These are phyloP conservation scores for Drosophila truncata DNA, from an alignment of 1,140 invertebrate species.

Conservation along the genomic window DNA sequence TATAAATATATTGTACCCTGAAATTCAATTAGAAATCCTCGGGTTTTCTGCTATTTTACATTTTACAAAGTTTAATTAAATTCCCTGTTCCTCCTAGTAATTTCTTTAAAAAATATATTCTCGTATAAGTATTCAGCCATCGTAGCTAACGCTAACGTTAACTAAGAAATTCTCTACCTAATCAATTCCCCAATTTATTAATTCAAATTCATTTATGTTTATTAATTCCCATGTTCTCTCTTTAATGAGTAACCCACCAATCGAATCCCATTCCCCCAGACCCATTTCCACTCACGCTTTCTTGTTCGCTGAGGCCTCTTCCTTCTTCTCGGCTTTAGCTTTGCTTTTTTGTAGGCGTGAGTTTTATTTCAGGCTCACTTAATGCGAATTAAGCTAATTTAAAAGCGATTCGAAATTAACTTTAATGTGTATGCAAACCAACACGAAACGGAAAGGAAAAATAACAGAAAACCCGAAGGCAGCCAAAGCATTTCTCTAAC, in stretches of 20 bases:
- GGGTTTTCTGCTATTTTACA: not conserved
- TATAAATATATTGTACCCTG: not conserved
- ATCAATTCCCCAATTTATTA: conserved; percentile 9
- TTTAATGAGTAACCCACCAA: conserved; percentile 6
- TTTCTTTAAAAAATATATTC: not conserved
- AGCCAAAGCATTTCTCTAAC: conserved; percentile 41
- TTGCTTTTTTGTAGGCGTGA: conserved; percentile 70
- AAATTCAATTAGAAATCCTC: not conserved
- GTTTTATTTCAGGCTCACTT: conserved; percentile 77
- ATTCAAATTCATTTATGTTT: conserved; percentile 10
- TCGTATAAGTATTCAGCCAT: not conserved
- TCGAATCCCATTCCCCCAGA: conserved; percentile 3
- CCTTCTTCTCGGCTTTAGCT: not conserved
- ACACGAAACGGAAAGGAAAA: conserved; percentile 24
- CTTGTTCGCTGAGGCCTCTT: conserved; percentile 28
- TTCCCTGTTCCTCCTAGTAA: not conserved
- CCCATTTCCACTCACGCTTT: conserved; percentile 36
- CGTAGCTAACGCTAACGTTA: too few species aligned
- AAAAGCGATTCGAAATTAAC: conserved; percentile 85
- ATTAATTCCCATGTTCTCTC: conserved; percentile 8
- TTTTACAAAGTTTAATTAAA: not conserved
- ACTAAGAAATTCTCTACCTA: not conserved
- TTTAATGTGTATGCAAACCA: conserved; percentile 70
- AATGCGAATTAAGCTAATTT: conserved; percentile 85
- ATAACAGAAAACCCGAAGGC: conserved; percentile 18